phyloP scores from a whole-genome alignment of 2,888 invertebrate species.

The Eupithecia dodoneata region DNA sequence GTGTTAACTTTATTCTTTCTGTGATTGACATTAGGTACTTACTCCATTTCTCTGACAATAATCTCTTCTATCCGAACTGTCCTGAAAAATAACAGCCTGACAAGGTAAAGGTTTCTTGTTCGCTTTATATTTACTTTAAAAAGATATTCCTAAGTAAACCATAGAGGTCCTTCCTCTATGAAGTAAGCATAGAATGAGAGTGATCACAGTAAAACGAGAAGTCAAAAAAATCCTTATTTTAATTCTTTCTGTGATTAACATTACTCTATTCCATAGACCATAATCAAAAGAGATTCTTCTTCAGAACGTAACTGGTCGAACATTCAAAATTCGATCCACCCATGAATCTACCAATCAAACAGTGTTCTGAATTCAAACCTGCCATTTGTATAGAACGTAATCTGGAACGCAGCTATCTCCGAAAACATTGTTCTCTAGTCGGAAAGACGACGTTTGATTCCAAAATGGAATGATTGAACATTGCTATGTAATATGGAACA shows the following conservation, averaged over 20 bases:
- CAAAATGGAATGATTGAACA: slow-evolving; percentile 54
- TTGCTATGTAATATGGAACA: slow-evolving; percentile 49
- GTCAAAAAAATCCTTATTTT: not conserved
- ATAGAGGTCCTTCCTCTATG: too few species aligned
- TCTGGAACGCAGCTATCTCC: slow-evolving; percentile 53
- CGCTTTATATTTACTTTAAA: too few species aligned
- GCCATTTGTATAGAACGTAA: slow-evolving; percentile 32
- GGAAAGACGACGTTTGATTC: slow-evolving; percentile 62
- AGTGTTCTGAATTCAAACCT: slow-evolving; percentile 38
- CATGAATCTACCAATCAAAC: slow-evolving; percentile 24
- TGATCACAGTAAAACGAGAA: not conserved
- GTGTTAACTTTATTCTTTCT: too few species aligned
- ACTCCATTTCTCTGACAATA: too few species aligned
- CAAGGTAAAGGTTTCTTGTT: too few species aligned
- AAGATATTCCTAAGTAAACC: too few species aligned
- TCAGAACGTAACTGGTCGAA: slow-evolving; percentile 5
- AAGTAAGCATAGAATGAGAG: too few species aligned
- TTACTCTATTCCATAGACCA: not conserved
- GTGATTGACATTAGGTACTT: too few species aligned
- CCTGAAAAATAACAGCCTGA: too few species aligned
- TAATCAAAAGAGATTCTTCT: not conserved
- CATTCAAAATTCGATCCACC: slow-evolving; percentile 28
- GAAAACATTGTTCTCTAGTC: slow-evolving; percentile 59
- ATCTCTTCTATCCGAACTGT: too few species aligned
- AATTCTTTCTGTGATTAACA: too few species aligned